Base-by-base conservation (phyloP, 2,113 vertebrate genomes). In the Hystrix brachyura region DNA sequence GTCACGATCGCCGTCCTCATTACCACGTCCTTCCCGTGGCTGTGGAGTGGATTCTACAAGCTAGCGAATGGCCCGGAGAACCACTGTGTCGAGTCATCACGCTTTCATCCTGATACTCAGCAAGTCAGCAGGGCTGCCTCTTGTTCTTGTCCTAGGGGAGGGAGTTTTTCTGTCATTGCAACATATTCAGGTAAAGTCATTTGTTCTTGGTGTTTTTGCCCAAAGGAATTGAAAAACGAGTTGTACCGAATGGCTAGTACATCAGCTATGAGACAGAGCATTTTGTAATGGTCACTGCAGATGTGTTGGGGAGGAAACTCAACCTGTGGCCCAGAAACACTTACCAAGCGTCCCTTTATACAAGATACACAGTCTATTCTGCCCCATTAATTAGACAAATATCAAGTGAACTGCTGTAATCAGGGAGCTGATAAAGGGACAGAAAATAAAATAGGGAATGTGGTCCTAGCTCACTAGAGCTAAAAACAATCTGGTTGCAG, bases 201-300 rank as follows among this genome's bases (percentile, higher is more conserved):
- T 96, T 92, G 69, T 93, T 81, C 87, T 90, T 83, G 67, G 82
- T 65, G 82, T 48, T 93, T 80, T 90, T 65, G 59, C 96, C 79
- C 74, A 90, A 92, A 93, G 38, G 29, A 80, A 51, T 76, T 93
- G 93, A 95, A 94, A 92, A 95, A 64, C 10, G 17, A 81, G 83
- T 90, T 80, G 64, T 94, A 34, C 76, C 9, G 0, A 72, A 71
- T 29, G 48, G 64, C 64, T 78, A 53, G 65, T 67, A 32, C 85
- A 62, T 55, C 1, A 8, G 0, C 74, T 19, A 9, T 62, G 32
- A 81, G 86, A 60, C 15, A 65, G 79, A 74, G 38, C 59, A 38
- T 93, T 96, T 72, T 87, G 11, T 71, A 76, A 62, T 76, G 71
- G 79, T 69, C 34, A 23, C 34, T 59, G 72, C 64, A 60, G 60